Conservation (phyloP, 2,113 vertebrate genomes). For the Osmerus eperlanus region DNA sequence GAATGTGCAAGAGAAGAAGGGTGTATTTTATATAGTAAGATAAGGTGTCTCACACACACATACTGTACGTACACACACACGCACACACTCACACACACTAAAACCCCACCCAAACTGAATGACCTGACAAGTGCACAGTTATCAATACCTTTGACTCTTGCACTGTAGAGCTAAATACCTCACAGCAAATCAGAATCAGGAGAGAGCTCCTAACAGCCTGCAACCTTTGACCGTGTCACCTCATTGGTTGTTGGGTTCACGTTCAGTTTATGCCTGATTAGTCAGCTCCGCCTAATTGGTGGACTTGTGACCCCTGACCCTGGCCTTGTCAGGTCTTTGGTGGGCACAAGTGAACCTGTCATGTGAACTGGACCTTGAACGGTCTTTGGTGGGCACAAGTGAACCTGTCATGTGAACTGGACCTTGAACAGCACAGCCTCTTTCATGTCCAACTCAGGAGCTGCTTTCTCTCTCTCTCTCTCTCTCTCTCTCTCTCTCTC, state of each 20-base stretch:
- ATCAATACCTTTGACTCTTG: conserved; percentile 60
- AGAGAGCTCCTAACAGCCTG: background rate
- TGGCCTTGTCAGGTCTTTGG: background rate
- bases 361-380: conserved; percentile 16
- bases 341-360: background rate
- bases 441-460: conserved; percentile 26
- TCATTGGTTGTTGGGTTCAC: conserved; percentile 22
- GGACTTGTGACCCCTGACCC: conserved; percentile 11
- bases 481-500: background rate
- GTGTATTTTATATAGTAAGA: too few species aligned
- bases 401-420: conserved; percentile 3
- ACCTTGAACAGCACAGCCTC: conserved; percentile 14
- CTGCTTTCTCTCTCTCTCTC: conserved; percentile 1
- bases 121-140: background rate
- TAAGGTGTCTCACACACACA: background rate
- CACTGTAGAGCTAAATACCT: conserved; percentile 24
- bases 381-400: background rate
- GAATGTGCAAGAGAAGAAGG: background rate
- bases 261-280: conserved; percentile 1
- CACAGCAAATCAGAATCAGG: conserved; percentile 8
- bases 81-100: background rate
- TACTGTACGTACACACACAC: background rate
- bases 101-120: background rate
- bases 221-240: conserved; percentile 35
- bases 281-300: conserved; percentile 9